Evolutionary conservation across 2,797 vertebrate species (phyloP).

Genomic region (Siniperca obscura): DNA sequence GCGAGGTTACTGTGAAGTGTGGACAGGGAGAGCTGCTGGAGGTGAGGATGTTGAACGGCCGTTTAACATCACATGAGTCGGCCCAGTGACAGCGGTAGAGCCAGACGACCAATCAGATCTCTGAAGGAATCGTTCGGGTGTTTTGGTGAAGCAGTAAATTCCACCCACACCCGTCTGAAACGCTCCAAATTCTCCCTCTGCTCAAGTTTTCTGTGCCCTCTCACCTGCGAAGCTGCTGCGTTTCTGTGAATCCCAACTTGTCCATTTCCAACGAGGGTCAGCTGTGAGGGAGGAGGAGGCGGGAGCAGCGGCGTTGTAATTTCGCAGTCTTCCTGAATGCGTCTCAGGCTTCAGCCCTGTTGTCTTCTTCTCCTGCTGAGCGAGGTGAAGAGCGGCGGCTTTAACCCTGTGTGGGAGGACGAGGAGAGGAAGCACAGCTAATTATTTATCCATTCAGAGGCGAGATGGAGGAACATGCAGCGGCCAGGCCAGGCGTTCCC

Average conservation of each 20-base stretch:
- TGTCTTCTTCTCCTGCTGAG: conserved; percentile 24
- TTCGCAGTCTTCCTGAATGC: conserved; percentile 50
- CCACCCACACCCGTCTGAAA: conserved; percentile 46
- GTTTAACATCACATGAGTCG: conserved; percentile 25
- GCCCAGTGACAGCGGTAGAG: conserved; percentile 2
- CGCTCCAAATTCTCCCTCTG: conserved; percentile 33
- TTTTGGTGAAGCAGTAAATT: conserved; percentile 42
- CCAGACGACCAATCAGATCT: conserved; percentile 23
- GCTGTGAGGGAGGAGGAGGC: conserved; percentile 58
- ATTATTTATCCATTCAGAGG: conserved; percentile 66
- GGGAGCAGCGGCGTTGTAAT: conserved; percentile 20
- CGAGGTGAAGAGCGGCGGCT: conserved; percentile 31
- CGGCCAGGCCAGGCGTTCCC: not conserved
- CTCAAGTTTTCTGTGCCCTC: conserved; percentile 25
- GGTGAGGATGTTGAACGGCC: conserved; percentile 33
- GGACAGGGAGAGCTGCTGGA: conserved; percentile 14
- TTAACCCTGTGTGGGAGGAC: conserved; percentile 65
- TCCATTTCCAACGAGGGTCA: conserved; percentile 63
- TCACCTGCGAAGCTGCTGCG: conserved; percentile 36
- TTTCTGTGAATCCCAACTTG: conserved; percentile 50
- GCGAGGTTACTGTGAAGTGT: conserved; percentile 4
- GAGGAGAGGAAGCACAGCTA: conserved; percentile 43
- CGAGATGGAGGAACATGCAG: conserved; percentile 22
- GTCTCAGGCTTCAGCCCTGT: conserved; percentile 20
- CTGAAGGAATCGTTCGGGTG: conserved; percentile 5